Evolutionary conservation across 2,113 vertebrate genomes (phyloP), one percentile per base, ranked within the genome.

Genomic region (Paramormyrops kingsleyae): DNA sequence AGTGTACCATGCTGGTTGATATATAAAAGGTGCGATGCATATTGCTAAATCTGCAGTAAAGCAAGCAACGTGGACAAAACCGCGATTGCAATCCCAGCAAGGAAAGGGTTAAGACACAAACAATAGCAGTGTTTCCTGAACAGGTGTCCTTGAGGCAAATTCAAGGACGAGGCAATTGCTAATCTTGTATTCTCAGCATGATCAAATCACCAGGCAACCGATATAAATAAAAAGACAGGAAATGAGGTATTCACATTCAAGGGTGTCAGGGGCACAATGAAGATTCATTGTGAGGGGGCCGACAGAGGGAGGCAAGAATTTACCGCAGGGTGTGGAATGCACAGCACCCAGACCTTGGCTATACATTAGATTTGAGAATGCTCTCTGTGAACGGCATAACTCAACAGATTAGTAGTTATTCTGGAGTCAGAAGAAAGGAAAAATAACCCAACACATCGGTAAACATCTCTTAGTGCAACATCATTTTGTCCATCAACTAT

Each of bases 171-270:
- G 35, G 94, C 92, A 92, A 93, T 95, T 93, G 94, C 96, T 97
- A 94, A 96, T 97, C 96, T 94, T 94, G 96, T 96, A 96, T 97
- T 97, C 94, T 95, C 94, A 94, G 95, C 95, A 95, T 94, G 95
- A 96, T 97, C 96, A 94, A 96, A 97, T 97, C 95, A 96, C 96
- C 95, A 95, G 94, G 95, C 93, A 93, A 95, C 95, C 94, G 94
- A 95, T 95, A 96, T 95, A 96, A 96, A 97, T 96, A 97, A 96
- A 96, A 96, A 94, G 94, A 94, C 95, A 94, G 96, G 95, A 96
- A 96, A 96, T 95, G 94, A 96, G 95, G 96, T 96, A 94, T 96
- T 96, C 96, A 96, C 94, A 95, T 95, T 94, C 92, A 94, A 95
- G 95, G 95, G 95, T 96, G 95, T 96, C 95, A 96, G 94, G 94